Conservation (phyloP, 1,140 invertebrate species). For the Solenopsis invicta region DNA sequence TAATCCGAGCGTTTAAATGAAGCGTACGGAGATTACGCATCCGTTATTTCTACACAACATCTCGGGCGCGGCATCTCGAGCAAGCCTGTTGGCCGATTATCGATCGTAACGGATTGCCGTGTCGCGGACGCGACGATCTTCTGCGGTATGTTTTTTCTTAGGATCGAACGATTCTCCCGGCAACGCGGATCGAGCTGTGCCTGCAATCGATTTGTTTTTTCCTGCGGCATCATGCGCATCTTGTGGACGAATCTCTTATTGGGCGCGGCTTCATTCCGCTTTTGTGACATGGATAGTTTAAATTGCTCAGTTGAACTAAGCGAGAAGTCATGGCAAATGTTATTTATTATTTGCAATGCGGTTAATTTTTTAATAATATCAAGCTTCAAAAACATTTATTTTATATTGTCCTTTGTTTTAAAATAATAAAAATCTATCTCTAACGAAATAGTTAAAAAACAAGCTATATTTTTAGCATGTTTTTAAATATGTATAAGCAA, state of each 20-base stretch:
- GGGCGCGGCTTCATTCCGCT: background rate
- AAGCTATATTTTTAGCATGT: background rate
- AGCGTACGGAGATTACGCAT: conserved; percentile 14
- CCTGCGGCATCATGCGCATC: background rate
- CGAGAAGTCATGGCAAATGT: background rate
- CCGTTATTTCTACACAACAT: conserved; percentile 35
- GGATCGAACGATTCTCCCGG: background rate
- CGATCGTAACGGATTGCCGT: conserved; percentile 9
- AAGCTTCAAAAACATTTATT: background rate
- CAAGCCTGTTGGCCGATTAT: conserved; percentile 27
- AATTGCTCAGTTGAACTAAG: background rate
- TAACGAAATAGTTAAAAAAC: background rate
- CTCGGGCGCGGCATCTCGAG: background rate
- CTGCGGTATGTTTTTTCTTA: background rate
- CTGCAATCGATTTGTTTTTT: background rate
- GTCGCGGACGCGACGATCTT: background rate
- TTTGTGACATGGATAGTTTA: background rate
- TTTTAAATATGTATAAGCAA: too few relatives aligned
- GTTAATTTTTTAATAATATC: background rate
- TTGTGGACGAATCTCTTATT: background rate
- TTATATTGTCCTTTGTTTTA: background rate
- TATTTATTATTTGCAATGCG: background rate
- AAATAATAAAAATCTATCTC: background rate
- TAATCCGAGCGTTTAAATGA: conserved; percentile 43
- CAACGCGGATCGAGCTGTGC: background rate